Evolutionary conservation across 1,140 invertebrate species (phyloP).

Genomic region (Drosophila bocki): DNA sequence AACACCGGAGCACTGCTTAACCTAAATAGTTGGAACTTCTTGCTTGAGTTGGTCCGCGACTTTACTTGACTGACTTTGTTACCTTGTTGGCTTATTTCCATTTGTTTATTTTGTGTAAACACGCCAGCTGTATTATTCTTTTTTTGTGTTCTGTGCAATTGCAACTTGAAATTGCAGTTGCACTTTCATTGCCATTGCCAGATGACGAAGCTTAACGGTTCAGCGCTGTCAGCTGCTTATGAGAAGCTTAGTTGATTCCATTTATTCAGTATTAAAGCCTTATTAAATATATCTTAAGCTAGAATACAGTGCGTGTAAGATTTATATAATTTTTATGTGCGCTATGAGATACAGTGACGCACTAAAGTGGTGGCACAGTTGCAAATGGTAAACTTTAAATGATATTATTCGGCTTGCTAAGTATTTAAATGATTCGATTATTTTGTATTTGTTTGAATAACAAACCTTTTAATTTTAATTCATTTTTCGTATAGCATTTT

Average conservation of each 20-base stretch:
- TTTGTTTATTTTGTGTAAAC: slow-evolving; percentile 56
- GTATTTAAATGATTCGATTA: no score
- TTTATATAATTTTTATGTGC: background rate
- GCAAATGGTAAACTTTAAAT: no score
- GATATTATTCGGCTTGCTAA: no score
- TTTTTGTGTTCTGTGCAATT: slow-evolving; percentile 11
- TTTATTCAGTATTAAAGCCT: slow-evolving; percentile 1
- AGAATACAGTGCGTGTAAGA: background rate
- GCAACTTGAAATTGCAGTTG: slow-evolving; percentile 36
- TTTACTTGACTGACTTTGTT: slow-evolving; percentile 27
- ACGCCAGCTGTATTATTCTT: slow-evolving; percentile 26
- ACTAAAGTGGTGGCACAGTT: no score
- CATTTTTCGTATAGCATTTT: no score
- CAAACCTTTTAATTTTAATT: no score
- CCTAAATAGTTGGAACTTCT: slow-evolving; percentile 27
- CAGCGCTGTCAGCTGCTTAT: slow-evolving; percentile 37
- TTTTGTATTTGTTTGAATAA: no score
- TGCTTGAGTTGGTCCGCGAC: slow-evolving; percentile 31
- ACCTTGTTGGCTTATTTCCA: slow-evolving; percentile 22
- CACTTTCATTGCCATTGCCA: slow-evolving; percentile 56
- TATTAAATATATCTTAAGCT: background rate
- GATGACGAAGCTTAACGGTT: slow-evolving; percentile 50
- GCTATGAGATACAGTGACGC: background rate
- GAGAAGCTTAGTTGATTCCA: slow-evolving; percentile 43
- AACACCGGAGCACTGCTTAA: slow-evolving; percentile 18